Percentiles rank a stretch among this genome's conserved stretches.
These are phyloP conservation scores for Danio aesculapii DNA, from an alignment of 2,797 vertebrate species.

Conservation along the genomic window DNA sequence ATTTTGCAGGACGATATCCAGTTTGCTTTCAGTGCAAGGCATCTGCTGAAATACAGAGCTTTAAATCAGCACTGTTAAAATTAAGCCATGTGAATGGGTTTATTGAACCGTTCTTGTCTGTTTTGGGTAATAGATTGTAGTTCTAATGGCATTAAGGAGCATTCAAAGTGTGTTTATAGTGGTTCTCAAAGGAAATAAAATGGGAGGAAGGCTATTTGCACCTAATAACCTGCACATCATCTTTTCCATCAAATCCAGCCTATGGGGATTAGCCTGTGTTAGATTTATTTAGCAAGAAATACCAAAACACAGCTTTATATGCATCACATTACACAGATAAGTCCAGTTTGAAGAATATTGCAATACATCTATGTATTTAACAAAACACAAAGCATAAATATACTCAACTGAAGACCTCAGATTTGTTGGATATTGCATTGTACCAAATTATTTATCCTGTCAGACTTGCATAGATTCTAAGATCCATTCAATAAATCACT, in stretches of 20 bases:
- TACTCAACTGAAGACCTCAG: not conserved
- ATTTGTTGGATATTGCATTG: not conserved
- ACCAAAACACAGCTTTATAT: not conserved
- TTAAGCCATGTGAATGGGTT: not conserved
- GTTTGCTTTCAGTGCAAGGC: not conserved
- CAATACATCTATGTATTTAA: not conserved
- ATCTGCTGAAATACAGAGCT: not conserved
- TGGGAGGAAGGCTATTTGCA: slow-evolving; percentile 22
- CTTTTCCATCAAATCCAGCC: slow-evolving; percentile 12
- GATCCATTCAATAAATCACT: slow-evolving; percentile 21
- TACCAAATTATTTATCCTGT: slow-evolving; percentile 5
- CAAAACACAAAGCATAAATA: not conserved
- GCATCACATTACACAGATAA: not conserved
- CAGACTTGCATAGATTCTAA: slow-evolving; percentile 4
- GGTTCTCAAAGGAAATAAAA: slow-evolving; percentile 40
- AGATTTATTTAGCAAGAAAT: slow-evolving; percentile 17
- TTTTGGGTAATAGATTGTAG: not conserved
- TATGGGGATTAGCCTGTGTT: not conserved
- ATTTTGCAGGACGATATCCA: not conserved
- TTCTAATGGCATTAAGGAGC: slow-evolving; percentile 5
- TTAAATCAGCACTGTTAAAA: not conserved
- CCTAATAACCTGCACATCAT: slow-evolving; percentile 25
- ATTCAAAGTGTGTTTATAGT: slow-evolving; percentile 25
- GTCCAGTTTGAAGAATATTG: not conserved
- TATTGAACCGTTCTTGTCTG: slow-evolving; percentile 10